Evolutionary conservation across 2,888 invertebrate genomes (phyloP).

Genomic region (Notocelia uddmanniana): DNA sequence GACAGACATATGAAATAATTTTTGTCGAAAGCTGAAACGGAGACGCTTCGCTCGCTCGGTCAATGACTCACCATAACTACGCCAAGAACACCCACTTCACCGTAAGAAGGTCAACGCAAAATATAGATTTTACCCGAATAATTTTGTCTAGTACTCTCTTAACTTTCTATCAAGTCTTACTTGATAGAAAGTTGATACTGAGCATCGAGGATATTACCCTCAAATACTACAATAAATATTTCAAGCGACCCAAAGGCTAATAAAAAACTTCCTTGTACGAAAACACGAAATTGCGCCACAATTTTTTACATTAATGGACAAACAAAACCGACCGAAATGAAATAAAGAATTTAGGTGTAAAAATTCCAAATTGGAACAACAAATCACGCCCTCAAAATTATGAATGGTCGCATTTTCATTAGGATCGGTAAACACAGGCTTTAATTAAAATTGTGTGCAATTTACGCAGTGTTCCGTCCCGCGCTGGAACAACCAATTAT

Average conservation of each 20-base stretch:
- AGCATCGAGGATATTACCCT: not conserved
- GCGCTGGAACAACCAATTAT: constrained; percentile 32
- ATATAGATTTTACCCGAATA: too few species aligned
- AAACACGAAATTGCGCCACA: constrained; percentile 25
- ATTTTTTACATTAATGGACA: constrained; percentile 19
- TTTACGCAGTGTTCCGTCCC: constrained; percentile 37
- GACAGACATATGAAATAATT: too few species aligned
- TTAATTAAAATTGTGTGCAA: constrained; percentile 44
- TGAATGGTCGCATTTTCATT: constrained; percentile 45
- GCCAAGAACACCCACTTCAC: too few species aligned
- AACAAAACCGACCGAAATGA: constrained; percentile 23
- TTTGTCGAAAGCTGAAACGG: too few species aligned
- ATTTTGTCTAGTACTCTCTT: too few species aligned
- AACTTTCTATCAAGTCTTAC: too few species aligned
- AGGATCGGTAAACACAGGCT: constrained; percentile 43
- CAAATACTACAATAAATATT: not conserved
- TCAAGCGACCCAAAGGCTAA: constrained; percentile 2
- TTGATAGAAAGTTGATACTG: not conserved
- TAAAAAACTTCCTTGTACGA: constrained; percentile 14
- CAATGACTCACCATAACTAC: too few species aligned
- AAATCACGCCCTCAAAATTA: constrained; percentile 42
- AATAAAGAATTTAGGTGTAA: constrained; percentile 29
- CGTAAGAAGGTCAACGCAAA: too few species aligned
- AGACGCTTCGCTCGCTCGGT: too few species aligned
- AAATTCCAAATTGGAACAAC: constrained; percentile 44